Conservation (phyloP, 2,888 invertebrate genomes). For the Synergus gifuensis region DNA sequence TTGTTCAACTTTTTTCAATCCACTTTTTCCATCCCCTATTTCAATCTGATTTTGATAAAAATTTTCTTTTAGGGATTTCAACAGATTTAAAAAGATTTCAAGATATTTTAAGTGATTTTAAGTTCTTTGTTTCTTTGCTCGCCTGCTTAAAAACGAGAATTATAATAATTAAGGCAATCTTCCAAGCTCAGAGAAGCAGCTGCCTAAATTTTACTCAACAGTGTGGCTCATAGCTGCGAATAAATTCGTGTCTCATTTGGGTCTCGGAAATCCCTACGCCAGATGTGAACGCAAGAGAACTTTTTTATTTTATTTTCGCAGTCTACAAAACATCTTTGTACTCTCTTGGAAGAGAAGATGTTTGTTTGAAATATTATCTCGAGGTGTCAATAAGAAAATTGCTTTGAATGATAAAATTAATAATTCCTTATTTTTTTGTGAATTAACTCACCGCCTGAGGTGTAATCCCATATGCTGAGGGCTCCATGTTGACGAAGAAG, state of each 20-base stretch:
- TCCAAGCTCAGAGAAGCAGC: background rate
- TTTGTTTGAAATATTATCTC: conserved; percentile 1
- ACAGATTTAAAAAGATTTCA: too few species aligned
- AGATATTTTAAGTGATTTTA: background rate
- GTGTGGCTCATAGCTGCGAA: background rate
- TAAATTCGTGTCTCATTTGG: background rate
- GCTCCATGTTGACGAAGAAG: conserved; percentile 91
- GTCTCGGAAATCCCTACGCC: background rate
- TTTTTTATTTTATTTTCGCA: background rate
- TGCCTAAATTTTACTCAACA: background rate
- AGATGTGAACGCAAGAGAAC: background rate
- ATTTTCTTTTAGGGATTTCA: too few species aligned
- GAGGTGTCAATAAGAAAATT: background rate
- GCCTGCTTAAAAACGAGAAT: background rate
- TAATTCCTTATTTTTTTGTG: background rate
- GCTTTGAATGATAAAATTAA: background rate
- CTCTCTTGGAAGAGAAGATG: background rate
- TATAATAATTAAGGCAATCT: background rate
- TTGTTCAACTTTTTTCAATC: too few species aligned
- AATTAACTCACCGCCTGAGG: conserved; percentile 82
- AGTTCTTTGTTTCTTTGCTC: background rate
- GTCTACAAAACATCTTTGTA: background rate
- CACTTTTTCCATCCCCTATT: too few species aligned
- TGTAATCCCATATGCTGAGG: conserved; percentile 94
- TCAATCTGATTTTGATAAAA: too few species aligned